Percentiles rank a stretch among this genome's conserved stretches.
Conservation (phyloP, 2,797 vertebrate species). For the Rhincodon typus region DNA sequence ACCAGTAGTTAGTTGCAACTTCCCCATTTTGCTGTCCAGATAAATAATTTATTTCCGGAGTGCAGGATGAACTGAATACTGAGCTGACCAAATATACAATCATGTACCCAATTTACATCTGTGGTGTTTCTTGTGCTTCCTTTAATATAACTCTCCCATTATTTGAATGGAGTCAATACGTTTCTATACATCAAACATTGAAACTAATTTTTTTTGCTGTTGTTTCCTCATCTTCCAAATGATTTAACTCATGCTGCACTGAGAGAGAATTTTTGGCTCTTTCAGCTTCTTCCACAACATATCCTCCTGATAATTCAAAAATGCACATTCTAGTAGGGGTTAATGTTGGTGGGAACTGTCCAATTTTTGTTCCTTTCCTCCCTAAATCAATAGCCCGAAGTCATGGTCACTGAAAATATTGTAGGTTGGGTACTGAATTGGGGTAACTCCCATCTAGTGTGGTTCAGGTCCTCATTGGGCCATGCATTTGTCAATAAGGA, state of each 20-base stretch:
- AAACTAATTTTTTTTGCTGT: neutral
- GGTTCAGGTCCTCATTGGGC: neutral
- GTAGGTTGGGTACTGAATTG: neutral
- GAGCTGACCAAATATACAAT: neutral
- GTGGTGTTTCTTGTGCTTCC: no score
- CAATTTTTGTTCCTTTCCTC: neutral
- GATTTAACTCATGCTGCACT: no score
- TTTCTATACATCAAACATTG: neutral
- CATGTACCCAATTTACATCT: neutral
- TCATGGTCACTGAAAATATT: neutral
- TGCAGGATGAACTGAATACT: neutral
- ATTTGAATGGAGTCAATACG: conserved; percentile 19
- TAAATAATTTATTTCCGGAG: neutral
- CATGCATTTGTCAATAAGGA: neutral
- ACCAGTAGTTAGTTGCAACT: neutral
- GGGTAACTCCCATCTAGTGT: neutral
- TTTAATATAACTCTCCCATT: neutral
- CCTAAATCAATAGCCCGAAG: neutral
- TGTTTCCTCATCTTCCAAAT: neutral
- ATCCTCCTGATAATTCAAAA: neutral
- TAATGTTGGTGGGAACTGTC: neutral
- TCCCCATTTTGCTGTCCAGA: no score
- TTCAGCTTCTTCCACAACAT: neutral
- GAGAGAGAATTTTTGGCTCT: neutral
- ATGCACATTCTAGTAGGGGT: neutral